Evolutionary conservation across 1,140 invertebrate species (phyloP), one percentile per base, ranked within the genome.

Genomic region (Megathymus violae): DNA sequence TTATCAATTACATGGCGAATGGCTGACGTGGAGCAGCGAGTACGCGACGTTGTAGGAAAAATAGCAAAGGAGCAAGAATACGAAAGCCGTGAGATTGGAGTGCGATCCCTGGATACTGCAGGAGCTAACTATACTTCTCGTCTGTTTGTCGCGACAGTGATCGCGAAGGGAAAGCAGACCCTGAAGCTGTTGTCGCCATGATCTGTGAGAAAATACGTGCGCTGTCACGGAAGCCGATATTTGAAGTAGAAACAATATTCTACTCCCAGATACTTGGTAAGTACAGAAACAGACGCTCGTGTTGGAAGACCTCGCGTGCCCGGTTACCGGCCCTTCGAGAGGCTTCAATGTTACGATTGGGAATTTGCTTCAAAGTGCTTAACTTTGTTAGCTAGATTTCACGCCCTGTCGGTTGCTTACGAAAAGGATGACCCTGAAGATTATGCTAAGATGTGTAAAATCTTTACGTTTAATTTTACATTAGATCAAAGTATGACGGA

Each of bases 331-430:
- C 25, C 48, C 0, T 77, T 69, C 40, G 68, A 81, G 38, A 80
- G 85, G 43, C 73, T 82, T 7, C 59, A 74, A 17, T 64, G 74
- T 1, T 50, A 83, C 1, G 66, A 74, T 19, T 83, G 82, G 81
- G 58, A 77, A 2, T 78, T 80, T 15, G 80, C 82, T 0, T 44
- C 59, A 0, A 59, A 71, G 6, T 62, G 77, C 16, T 16, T 86
- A 0, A 48, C 60, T 11, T 65, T 78, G 15, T 60, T 88, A 15
- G 82, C 82, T 0, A 85, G 76, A 47, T 59, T 85, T 3, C 83
- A 88, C 64, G 78, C 83, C 0, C 36, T 86, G 1, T 86, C 83
- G 0, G 73, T 82, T 10, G 78, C 78, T 0, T 71, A 62, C 14
- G 54, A 62, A 5, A 41, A 62, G 3, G 59, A 80, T 3, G n/a